Conservation (phyloP, 2,888 invertebrate species). For the Eucriotettix oculatus region DNA sequence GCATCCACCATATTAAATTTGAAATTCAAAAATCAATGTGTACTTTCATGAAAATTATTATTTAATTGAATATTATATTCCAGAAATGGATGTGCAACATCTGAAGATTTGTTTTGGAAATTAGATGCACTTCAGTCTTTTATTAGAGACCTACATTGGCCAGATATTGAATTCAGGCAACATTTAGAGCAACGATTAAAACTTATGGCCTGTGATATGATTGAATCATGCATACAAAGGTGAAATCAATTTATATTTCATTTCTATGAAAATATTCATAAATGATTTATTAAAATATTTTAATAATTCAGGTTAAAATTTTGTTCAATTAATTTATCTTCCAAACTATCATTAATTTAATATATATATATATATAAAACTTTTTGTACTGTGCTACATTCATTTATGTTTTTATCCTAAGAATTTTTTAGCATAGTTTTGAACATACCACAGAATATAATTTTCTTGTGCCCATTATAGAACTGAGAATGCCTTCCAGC, state of each 20-base stretch:
- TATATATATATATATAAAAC: no score
- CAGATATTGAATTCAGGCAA: conserved; percentile 90
- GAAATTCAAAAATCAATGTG: no score
- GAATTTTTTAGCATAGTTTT: no score
- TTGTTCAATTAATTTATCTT: no score
- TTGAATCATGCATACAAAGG: conserved; percentile 90
- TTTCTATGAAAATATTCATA: no score
- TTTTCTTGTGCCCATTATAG: conserved; percentile 19
- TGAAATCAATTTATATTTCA: conserved; percentile 14
- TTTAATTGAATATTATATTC: conserved; percentile 14
- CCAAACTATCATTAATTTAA: no score
- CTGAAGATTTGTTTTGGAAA: conserved; percentile 98
- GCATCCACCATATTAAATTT: no score
- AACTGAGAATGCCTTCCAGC: conserved; percentile 77
- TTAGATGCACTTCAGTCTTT: conserved; percentile 95
- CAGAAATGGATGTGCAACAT: conserved; percentile 93
- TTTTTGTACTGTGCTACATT: no score
- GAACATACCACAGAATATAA: no score
- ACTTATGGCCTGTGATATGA: conserved; percentile 98
- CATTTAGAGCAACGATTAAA: conserved; percentile 93
- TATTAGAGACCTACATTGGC: conserved; percentile 96
- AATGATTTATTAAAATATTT: no score
- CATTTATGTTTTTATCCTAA: no score
- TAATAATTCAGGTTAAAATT: no score
- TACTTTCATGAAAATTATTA: background rate